Conservation (phyloP, 2,113 vertebrate species). For the Platichthys stellatus region DNA sequence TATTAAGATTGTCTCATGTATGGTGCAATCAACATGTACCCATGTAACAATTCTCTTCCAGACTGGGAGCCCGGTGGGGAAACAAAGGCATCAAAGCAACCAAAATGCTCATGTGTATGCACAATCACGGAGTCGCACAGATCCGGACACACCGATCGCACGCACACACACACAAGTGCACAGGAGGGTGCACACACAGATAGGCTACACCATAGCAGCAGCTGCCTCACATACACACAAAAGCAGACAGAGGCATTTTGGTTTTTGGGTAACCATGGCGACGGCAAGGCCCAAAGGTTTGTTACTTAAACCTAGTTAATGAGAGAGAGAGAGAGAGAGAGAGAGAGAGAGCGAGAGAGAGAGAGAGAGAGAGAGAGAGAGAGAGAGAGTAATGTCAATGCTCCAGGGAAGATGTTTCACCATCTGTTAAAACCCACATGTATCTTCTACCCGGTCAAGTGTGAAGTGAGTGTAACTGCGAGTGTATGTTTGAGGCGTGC, state of each 20-base stretch:
- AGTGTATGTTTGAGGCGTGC: constrained; percentile 11
- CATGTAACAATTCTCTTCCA: constrained; percentile 40
- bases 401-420: constrained; percentile 79
- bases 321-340: constrained; percentile 35
- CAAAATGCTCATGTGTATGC: constrained; percentile 68
- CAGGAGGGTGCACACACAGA: constrained; percentile 17
- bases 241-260: constrained; percentile 59
- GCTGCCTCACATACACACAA: constrained; percentile 44
- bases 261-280: constrained; percentile 83
- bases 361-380: constrained; percentile 32
- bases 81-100: constrained; percentile 68
- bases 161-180: constrained; percentile 18
- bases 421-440: constrained; percentile 81
- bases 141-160: constrained; percentile 18
- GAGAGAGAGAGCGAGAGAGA: constrained; percentile 38
- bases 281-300: constrained; percentile 84
- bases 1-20: constrained; percentile 43
- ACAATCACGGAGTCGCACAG: constrained; percentile 50
- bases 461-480: constrained; percentile 22
- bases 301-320: constrained; percentile 86
- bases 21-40: constrained; percentile 30
- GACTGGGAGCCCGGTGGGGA: constrained; percentile 42
- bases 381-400: constrained; percentile 57
- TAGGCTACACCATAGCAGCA: constrained; percentile 24
- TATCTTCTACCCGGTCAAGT: constrained; percentile 50